Evolutionary conservation across 37 sponge, comb jelly and placozoan species (phyloP).

Genomic region (Ephydatia muelleri): DNA sequence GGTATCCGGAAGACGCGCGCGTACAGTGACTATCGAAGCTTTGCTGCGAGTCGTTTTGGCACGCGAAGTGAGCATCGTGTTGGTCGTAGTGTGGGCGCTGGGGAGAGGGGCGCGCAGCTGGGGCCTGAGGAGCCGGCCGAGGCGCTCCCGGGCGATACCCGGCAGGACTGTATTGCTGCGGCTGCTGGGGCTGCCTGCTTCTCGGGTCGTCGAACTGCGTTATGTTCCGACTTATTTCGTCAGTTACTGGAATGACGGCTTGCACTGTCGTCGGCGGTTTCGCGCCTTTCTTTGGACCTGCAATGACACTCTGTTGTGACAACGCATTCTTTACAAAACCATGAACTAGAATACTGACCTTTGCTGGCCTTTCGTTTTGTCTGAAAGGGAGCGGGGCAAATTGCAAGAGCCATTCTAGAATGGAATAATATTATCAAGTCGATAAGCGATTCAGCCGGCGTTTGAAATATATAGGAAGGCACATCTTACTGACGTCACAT

Average conservation of each 20-base stretch:
- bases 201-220: not conserved
- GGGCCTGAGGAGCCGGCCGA: not conserved
- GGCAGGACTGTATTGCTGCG: not conserved
- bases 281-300: conserved; percentile 8
- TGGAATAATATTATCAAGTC: not conserved
- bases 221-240: not conserved
- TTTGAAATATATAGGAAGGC: too few relatives aligned
- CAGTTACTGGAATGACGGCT: not conserved
- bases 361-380: conserved; percentile 35
- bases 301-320: not conserved
- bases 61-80: conserved; percentile 24
- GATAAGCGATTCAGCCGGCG: too few relatives aligned
- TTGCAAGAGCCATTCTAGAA: conserved; percentile 15
- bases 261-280: not conserved
- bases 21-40: conserved; percentile 49
- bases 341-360: conserved; percentile 17
- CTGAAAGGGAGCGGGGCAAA: conserved; percentile 67
- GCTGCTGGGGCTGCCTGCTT: not conserved
- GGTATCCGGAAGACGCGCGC: conserved; percentile 42
- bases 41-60: conserved; percentile 55
- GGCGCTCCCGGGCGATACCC: not conserved
- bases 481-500: too few relatives aligned
- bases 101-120: conserved; percentile 27
- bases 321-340: not conserved
- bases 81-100: not conserved